Evolutionary conservation across 1,140 invertebrate genomes (phyloP), one percentile per base, ranked within the genome.

Genomic region (Aporrectodea caliginosa): DNA sequence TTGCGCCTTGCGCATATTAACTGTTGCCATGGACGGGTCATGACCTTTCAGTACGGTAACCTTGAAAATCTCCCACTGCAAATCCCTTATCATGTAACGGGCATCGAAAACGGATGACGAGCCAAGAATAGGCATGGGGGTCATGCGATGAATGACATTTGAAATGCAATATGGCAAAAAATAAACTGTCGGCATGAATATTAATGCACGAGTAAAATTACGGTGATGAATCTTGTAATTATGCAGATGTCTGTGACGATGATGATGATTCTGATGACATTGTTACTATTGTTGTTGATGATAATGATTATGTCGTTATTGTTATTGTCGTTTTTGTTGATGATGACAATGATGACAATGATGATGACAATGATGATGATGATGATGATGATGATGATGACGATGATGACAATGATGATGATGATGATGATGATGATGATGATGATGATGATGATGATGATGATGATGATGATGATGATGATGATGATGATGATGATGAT

Each of bases 371-470:
- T 58, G 43, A 22, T 58, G 43, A 22, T 58, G 43, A 22, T 58
- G 43, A 58, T 58, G 43, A 58, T 58, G 43, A 58, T 58, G 43
- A 58, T 58, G 43, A 58, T 58, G 43, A 58, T 58, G 43, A 58
- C 43, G 43, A 58, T 22, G 43, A 58, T 22, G 43, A 58, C 43
- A 22, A 58, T 58, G 43, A 58, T 58, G 43, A 58, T 58, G 43
- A 58, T 58, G 43, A 58, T 58, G 43, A 58, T 58, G 43, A 58
- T 58, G 43, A 58, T 58, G 43, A 58, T 58, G 43, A 6, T 58
- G 43, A 58, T 58, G 43, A 58, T 58, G 43, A 58, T 58, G 43
- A 58, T 58, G 43, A 58, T 58, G 43, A 58, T 58, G 43, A 58
- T 58, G 43, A 58, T 58, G 43, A 58, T 58, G 43, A 58, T 58